Evolutionary conservation across 1,140 invertebrate genomes (phyloP), one percentile per base, ranked within the genome.

Genomic region (Gonioctena quinquepunctata): DNA sequence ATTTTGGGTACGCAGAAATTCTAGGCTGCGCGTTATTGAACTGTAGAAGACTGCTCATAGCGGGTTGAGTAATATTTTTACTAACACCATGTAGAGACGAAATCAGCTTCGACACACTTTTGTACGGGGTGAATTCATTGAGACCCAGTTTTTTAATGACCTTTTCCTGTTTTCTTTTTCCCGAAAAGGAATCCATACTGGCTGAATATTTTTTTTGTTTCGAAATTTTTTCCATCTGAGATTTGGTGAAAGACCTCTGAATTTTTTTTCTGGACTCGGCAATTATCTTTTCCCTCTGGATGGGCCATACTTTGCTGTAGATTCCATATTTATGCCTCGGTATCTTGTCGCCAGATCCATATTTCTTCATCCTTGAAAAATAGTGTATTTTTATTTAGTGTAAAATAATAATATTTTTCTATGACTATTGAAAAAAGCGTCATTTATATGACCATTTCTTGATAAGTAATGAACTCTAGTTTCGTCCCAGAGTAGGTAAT

Each of bases 281-380:
- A 18, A 79, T 74, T 13, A 75, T 65, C 49, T 73, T 76, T 49
- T 75, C 70, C 49, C 80, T 56, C 68, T 81, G 76, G 6, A 66
- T 73, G 1, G 83, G 81, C 73, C 79, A 75, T 26, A 80, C 75
- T 5, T 77, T 74, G 26, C 77, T 79, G 49, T 87, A 86, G 28
- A 87, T 85, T 13, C 85, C 85, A 23, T 79, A 76, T 69, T 82
- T 83, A 56, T 86, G 84, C 25, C 79, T 77, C 2, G 83, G 71
- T 26, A 86, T 81, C 27, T 79, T 76, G 63, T 84, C 79, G 0
- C 71, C 73, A 33, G 85, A 77, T 2, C 82, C 82, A 66, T 81
- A 82, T 69, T 82, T 75, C 26, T 82, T 76, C n/a, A 62, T 21
- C 60, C 60, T 60, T 4, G 2, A 23, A 42, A 42, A 42, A n/a